phyloP scores from a whole-genome alignment of 1,140 invertebrate species.

The Ips nitidus region DNA sequence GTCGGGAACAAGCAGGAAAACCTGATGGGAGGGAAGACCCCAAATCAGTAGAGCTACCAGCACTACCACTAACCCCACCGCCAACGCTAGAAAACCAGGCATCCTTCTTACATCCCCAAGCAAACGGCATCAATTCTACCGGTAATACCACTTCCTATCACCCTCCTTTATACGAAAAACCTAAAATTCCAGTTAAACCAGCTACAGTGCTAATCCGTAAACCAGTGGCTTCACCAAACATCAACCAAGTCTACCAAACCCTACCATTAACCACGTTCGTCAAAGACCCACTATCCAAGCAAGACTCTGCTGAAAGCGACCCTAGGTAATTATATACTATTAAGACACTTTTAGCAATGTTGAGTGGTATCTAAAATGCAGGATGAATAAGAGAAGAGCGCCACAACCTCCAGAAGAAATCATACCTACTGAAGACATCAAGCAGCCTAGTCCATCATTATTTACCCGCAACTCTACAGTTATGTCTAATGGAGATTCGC shows the following conservation, averaged over 20 bases:
- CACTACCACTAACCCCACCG: constrained; percentile 65
- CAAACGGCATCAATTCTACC: constrained; percentile 40
- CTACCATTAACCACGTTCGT: constrained; percentile 19
- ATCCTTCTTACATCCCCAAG: constrained; percentile 69
- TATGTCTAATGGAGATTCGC: constrained; percentile 62
- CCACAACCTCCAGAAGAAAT: constrained; percentile 65
- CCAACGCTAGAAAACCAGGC: constrained; percentile 58
- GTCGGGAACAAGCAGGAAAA: constrained; percentile 72
- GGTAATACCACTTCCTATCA: constrained; percentile 46
- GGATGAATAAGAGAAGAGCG: constrained; percentile 56
- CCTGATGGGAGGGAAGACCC: constrained; percentile 80
- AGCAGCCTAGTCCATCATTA: constrained; percentile 47
- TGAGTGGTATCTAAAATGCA: not conserved
- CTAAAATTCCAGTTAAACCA: constrained; percentile 66
- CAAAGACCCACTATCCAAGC: too few relatives aligned
- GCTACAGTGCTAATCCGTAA: constrained; percentile 45
- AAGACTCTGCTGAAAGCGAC: too few relatives aligned
- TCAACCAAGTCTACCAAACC: constrained; percentile 44
- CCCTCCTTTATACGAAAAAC: constrained; percentile 60
- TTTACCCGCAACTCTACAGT: constrained; percentile 27
- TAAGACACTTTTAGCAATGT: not conserved
- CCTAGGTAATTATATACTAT: not conserved
- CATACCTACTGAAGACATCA: constrained; percentile 28
- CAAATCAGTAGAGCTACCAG: constrained; percentile 65
- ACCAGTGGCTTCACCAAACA: constrained; percentile 28